Evolutionary conservation across 2,797 vertebrate species (phyloP), one percentile per base, ranked within the genome.

Genomic region (Sphenopsis melanotis): DNA sequence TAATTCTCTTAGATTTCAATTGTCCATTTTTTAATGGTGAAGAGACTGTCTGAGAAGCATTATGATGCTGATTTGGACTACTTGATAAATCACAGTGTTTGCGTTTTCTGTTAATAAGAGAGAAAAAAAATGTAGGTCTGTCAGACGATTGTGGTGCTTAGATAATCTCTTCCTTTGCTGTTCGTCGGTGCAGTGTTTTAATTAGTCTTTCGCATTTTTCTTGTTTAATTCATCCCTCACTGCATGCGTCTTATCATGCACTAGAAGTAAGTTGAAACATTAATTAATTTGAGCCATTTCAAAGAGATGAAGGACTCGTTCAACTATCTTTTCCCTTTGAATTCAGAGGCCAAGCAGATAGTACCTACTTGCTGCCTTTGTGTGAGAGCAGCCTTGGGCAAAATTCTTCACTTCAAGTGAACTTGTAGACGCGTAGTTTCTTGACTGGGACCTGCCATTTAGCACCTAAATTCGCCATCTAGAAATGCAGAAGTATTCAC

Each of bases 221-320:
- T 94, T 26, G 4, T 87, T 89, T 94, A 86, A 76, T 95, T 93
- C 59, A 78, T 29, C 80, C 59, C 60, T 94, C n/a, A 41, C 59
- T 93, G 72, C 55, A 21, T 76, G 74, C 47, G 50, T 83, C 86
- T 78, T 91, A 92, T 59, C 55, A 29, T 72, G 52, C 53, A 37
- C 42, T 82, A 88, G 65, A 80, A 88, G 37, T 57, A 87, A 86
- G 64, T n/a, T 60, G 82, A 93, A 94, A 57, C 32, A 47, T 83
- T 90, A 93, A 96, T 93, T 95, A 92, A 96, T 90, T 89, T 30
- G 36, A 85, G 41, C 46, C 29, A 32, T 93, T 95, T 87, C 59
- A 69, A n/a, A 59, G 49, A 68, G 64, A 57, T 70, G 57, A 77
- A 94, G 75, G 65, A 36, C 34, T 90, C 11, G 30, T 82, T 88